Evolutionary conservation across 1,140 invertebrate species (phyloP).

Genomic region (Drosophila kohkoa): DNA sequence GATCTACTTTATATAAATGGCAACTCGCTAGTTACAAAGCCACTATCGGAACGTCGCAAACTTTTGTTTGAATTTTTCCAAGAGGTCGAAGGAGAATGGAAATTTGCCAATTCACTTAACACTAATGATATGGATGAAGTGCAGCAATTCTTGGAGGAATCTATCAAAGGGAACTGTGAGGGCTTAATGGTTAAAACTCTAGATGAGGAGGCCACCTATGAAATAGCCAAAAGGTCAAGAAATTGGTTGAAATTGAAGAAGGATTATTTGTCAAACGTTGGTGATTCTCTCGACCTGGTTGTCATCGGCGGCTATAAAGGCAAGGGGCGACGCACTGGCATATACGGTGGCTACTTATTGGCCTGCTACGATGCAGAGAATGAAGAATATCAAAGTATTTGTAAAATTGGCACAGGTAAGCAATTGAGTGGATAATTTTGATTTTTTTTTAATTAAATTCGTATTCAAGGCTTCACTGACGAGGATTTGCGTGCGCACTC

Average conservation of each 20-base stretch:
- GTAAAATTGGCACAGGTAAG: slow-evolving; percentile 96
- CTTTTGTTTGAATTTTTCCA: slow-evolving; percentile 91
- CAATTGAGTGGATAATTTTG: not conserved
- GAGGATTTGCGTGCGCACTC: slow-evolving; percentile 93
- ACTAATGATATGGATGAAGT: slow-evolving; percentile 96
- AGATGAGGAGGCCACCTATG: slow-evolving; percentile 96
- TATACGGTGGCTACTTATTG: slow-evolving; percentile 97
- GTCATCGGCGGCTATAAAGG: slow-evolving; percentile 98
- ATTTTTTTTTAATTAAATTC: not conserved
- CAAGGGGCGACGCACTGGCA: slow-evolving; percentile 96
- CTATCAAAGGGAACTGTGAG: slow-evolving; percentile 98
- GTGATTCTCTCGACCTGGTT: slow-evolving; percentile 97
- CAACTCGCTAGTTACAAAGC: slow-evolving; percentile 91
- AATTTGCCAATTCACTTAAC: slow-evolving; percentile 94
- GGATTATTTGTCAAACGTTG: slow-evolving; percentile 97
- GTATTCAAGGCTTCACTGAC: slow-evolving; percentile 90
- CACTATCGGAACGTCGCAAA: slow-evolving; percentile 91
- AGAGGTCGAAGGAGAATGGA: slow-evolving; percentile 93
- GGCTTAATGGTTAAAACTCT: slow-evolving; percentile 99
- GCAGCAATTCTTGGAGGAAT: slow-evolving; percentile 97
- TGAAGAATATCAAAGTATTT: slow-evolving; percentile 95
- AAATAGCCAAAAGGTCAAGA: slow-evolving; percentile 98
- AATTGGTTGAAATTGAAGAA: slow-evolving; percentile 99
- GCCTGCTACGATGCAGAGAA: slow-evolving; percentile 97
- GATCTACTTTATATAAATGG: slow-evolving; percentile 98